Evolutionary conservation across 2,888 invertebrate genomes (phyloP).

Genomic region (Sicus ferrugineus): DNA sequence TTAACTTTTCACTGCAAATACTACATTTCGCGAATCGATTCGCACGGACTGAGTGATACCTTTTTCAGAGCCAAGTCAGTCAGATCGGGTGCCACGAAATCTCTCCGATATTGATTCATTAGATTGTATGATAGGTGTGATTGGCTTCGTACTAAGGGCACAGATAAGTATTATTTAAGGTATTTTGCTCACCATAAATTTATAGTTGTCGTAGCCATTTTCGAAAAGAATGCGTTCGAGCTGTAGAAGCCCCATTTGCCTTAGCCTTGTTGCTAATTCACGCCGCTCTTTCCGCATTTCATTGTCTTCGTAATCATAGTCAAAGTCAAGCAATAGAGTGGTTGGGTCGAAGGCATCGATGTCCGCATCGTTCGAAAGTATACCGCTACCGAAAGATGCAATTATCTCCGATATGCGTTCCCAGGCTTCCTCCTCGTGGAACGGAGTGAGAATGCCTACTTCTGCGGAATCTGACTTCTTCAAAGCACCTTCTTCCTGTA

Average conservation of each 20-base stretch:
- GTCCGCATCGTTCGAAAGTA: constrained; percentile 65
- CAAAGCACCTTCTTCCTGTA: not conserved
- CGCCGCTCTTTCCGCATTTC: constrained; percentile 50
- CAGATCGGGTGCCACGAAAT: too few relatives aligned
- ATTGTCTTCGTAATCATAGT: constrained; percentile 53
- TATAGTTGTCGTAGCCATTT: constrained; percentile 90
- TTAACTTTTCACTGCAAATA: too few relatives aligned
- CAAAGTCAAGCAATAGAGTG: constrained; percentile 54
- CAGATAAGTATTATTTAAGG: too few relatives aligned
- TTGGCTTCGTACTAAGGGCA: too few relatives aligned
- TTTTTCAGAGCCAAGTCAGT: too few relatives aligned
- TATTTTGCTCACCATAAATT: constrained; percentile 93
- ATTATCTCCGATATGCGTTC: constrained; percentile 95
- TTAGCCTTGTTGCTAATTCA: constrained; percentile 76
- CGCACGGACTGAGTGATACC: too few relatives aligned
- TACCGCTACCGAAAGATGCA: constrained; percentile 89
- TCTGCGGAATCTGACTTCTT: constrained; percentile 48
- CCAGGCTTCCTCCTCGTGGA: constrained; percentile 93
- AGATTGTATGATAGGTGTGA: too few relatives aligned
- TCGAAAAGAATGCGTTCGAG: constrained; percentile 84
- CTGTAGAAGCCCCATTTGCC: constrained; percentile 78
- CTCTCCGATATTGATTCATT: too few relatives aligned
- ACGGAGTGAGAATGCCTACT: constrained; percentile 79
- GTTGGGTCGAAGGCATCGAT: constrained; percentile 41
- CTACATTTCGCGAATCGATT: too few relatives aligned